phyloP scores from a whole-genome alignment of 1,140 invertebrate species.

The Drosophila aff. region DNA sequence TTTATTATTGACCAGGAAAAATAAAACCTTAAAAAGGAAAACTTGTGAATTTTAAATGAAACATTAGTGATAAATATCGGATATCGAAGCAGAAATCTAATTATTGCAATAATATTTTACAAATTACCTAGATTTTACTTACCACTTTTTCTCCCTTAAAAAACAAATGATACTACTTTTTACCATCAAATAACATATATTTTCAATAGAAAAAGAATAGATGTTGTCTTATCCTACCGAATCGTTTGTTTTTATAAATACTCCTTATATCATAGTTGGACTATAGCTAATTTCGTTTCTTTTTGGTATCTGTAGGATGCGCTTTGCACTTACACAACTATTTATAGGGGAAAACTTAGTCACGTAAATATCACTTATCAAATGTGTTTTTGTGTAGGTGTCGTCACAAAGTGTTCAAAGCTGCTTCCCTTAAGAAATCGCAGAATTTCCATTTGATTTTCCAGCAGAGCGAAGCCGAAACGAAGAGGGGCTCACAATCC shows the following conservation, averaged over 20 bases:
- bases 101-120: not conserved
- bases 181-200: constrained; percentile 34
- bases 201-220: constrained; percentile 35
- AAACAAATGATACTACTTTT: not conserved
- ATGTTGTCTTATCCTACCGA: constrained; percentile 17
- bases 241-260: constrained; percentile 16
- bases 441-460: constrained; percentile 1
- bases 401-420: constrained; percentile 35
- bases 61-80: no score
- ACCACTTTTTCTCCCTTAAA: not conserved
- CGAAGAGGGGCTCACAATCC: constrained; percentile 38
- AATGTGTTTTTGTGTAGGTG: constrained; percentile 6
- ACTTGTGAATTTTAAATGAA: not conserved
- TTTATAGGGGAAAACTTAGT: constrained; percentile 44
- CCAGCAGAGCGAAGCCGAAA: constrained; percentile 19
- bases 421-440: constrained; percentile 23
- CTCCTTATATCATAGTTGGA: constrained; percentile 34
- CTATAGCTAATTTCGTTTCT: constrained; percentile 29
- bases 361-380: constrained; percentile 69
- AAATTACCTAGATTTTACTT: not conserved
- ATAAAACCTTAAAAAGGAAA: not conserved
- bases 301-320: constrained; percentile 21
- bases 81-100: no score
- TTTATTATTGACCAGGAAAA: not conserved
- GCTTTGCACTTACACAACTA: constrained; percentile 65